These are phyloP conservation scores for Parnassius mnemosyne DNA, from an alignment of 2,888 invertebrate genomes.

Conservation along the genomic window DNA sequence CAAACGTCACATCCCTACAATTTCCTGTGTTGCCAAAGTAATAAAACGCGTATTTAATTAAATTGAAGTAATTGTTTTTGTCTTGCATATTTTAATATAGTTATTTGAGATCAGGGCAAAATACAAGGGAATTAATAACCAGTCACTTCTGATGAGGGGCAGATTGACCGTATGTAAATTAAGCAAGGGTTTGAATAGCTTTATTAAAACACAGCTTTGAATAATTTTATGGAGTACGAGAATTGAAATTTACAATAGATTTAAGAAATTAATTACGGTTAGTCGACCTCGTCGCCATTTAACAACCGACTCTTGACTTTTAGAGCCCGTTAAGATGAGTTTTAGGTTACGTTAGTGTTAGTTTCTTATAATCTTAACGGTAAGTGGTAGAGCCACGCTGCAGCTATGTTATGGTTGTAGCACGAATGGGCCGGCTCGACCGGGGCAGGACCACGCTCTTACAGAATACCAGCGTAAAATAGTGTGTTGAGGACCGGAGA, in stretches of 20 bases:
- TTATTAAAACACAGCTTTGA: constrained; percentile 29
- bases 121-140: constrained; percentile 32
- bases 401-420: too few relatives aligned
- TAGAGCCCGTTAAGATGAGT: neutral
- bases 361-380: too few relatives aligned
- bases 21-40: constrained; percentile 47
- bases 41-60: constrained; percentile 43
- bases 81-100: constrained; percentile 24
- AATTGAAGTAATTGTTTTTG: constrained; percentile 37
- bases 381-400: too few relatives aligned
- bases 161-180: constrained; percentile 31
- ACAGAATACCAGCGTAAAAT: too few relatives aligned
- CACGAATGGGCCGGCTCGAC: too few relatives aligned
- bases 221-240: constrained; percentile 21
- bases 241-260: constrained; percentile 10
- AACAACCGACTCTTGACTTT: neutral
- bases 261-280: constrained; percentile 8
- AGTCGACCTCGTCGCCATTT: neutral
- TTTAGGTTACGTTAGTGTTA: neutral
- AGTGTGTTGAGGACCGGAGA: too few relatives aligned
- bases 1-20: constrained; percentile 36
- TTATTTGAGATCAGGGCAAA: constrained; percentile 31
- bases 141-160: constrained; percentile 32
- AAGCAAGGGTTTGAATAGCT: constrained; percentile 25
- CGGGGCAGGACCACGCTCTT: too few relatives aligned